Evolutionary conservation across 2,797 vertebrate genomes (phyloP).

Genomic region (Bryconaethiops microstoma): DNA sequence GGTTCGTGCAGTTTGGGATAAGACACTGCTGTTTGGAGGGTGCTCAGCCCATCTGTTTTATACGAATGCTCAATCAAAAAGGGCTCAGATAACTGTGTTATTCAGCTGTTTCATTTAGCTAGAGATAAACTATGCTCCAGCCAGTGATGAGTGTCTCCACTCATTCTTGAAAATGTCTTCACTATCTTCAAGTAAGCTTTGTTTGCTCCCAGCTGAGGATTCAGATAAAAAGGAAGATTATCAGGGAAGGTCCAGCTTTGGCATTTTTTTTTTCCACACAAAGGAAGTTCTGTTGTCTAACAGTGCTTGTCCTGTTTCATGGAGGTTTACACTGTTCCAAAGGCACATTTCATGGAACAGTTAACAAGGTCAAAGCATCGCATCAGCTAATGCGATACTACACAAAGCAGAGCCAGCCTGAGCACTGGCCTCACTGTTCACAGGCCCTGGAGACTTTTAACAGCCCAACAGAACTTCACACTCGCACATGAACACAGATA

Average conservation of each 20-base stretch:
- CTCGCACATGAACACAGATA: constrained; percentile 44
- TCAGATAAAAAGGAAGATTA: constrained; percentile 74
- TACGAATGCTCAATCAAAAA: neutral
- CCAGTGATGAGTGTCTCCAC: constrained; percentile 2
- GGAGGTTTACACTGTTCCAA: constrained; percentile 80
- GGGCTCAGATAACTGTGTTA: neutral
- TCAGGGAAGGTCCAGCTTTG: constrained; percentile 73
- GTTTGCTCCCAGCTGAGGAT: constrained; percentile 74
- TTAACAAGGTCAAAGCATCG: constrained; percentile 86
- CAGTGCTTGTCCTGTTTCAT: constrained; percentile 83
- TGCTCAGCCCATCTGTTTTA: neutral
- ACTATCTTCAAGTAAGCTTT: constrained; percentile 72
- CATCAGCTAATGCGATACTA: constrained; percentile 80
- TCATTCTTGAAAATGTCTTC: constrained; percentile 43
- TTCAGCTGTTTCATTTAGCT: constrained; percentile 25
- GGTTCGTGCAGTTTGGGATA: neutral
- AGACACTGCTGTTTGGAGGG: neutral
- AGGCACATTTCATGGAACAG: constrained; percentile 86
- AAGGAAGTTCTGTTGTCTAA: constrained; percentile 86
- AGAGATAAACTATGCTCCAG: neutral
- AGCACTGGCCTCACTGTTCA: constrained; percentile 61
- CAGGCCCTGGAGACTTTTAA: constrained; percentile 58
- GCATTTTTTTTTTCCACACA: constrained; percentile 76
- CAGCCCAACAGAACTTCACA: constrained; percentile 52
- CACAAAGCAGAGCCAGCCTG: constrained; percentile 71